Evolutionary conservation across 2,113 vertebrate genomes (phyloP).

Genomic region (Rynchops niger): DNA sequence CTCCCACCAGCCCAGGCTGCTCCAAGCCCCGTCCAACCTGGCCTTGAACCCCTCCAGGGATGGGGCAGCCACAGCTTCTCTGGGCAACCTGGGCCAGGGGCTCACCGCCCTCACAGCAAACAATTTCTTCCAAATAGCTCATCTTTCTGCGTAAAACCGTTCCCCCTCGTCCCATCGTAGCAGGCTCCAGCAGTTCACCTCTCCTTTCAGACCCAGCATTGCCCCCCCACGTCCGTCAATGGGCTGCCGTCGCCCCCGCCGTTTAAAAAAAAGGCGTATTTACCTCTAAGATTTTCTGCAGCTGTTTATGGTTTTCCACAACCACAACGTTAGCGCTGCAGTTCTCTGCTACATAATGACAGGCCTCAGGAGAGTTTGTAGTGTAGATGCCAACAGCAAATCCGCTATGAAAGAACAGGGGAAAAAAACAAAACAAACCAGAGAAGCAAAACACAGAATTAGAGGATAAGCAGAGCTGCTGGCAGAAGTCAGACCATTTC

Average conservation of each 20-base stretch:
- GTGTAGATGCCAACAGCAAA: constrained; percentile 92
- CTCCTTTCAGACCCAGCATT: background rate
- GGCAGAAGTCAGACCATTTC: background rate
- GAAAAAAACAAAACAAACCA: background rate
- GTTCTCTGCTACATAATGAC: constrained; percentile 84
- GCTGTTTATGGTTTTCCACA: constrained; percentile 89
- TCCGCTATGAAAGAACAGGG: constrained; percentile 72
- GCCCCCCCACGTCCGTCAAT: background rate
- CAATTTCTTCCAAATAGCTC: background rate
- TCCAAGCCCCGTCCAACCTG: background rate
- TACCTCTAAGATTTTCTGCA: constrained; percentile 92
- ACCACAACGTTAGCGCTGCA: constrained; percentile 84
- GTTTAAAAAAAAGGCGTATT: background rate
- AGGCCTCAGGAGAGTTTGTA: constrained; percentile 90
- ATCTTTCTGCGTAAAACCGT: background rate
- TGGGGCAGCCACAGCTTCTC: background rate
- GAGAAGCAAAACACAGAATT: background rate
- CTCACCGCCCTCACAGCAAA: background rate
- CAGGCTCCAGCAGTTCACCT: background rate
- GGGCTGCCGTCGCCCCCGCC: background rate
- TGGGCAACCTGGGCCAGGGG: background rate
- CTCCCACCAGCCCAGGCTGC: background rate
- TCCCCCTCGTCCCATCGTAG: background rate
- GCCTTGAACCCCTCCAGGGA: background rate
- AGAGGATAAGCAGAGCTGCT: background rate